phyloP scores from a whole-genome alignment of 2,888 invertebrate species.

The Machimus atricapillus region DNA sequence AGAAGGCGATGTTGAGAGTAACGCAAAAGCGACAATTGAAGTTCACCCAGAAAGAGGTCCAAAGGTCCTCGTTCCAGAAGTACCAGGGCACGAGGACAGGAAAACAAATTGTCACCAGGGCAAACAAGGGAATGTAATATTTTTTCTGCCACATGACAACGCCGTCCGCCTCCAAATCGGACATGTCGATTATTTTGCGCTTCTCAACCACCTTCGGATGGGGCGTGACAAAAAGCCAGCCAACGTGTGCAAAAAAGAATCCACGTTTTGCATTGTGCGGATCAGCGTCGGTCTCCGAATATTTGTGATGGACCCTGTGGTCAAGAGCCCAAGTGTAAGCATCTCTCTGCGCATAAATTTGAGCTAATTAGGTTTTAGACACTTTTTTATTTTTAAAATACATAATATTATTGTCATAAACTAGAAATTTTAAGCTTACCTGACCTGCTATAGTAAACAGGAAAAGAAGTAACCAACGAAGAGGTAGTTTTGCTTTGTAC shows the following conservation, averaged over 20 bases:
- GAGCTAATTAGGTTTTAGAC: background rate
- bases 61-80: constrained; percentile 81
- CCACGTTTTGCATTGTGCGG: constrained; percentile 78
- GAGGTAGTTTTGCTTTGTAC: constrained; percentile 75
- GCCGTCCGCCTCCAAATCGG: constrained; percentile 75
- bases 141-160: constrained; percentile 82
- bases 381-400: background rate
- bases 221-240: constrained; percentile 87
- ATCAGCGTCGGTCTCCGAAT: constrained; percentile 85
- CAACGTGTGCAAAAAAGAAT: constrained; percentile 91
- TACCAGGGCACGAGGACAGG: constrained; percentile 82
- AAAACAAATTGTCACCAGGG: constrained; percentile 69
- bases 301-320: constrained; percentile 89
- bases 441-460: constrained; percentile 83
- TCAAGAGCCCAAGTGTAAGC: constrained; percentile 88
- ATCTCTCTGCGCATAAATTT: constrained; percentile 65
- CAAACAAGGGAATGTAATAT: constrained; percentile 75
- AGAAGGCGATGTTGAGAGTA: constrained; percentile 89
- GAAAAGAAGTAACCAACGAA: constrained; percentile 72
- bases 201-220: constrained; percentile 79
- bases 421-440: constrained; percentile 63
- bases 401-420: background rate
- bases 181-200: constrained; percentile 71
- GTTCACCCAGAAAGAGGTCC: constrained; percentile 83
- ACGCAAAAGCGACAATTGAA: constrained; percentile 83